Conservation (phyloP, 1,140 invertebrate species). For the Plodia interpunctella region DNA sequence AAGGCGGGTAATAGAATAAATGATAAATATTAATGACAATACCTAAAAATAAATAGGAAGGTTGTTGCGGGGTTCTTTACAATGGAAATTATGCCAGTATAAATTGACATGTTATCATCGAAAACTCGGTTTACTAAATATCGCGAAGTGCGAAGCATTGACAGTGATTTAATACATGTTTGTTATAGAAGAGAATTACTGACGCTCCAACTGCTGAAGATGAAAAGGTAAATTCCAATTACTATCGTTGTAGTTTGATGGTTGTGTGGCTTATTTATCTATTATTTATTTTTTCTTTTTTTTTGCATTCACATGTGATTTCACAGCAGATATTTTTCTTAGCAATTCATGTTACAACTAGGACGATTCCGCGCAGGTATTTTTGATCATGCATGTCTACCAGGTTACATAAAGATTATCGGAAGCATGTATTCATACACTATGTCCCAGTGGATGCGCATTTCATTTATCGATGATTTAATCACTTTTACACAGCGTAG, state of each 20-base stretch:
- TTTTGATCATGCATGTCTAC: constrained; percentile 50
- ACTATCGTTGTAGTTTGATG: constrained; percentile 56
- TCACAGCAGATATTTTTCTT: constrained; percentile 69
- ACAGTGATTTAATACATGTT: constrained; percentile 12
- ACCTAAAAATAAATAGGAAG: no score
- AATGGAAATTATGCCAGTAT: background rate
- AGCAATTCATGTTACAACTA: constrained; percentile 59
- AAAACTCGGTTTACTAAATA: background rate
- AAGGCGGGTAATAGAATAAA: no score
- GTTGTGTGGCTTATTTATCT: constrained; percentile 70
- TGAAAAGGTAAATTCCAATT: constrained; percentile 40
- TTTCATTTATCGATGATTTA: constrained; percentile 50
- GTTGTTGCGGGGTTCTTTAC: no score
- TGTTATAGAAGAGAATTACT: constrained; percentile 32
- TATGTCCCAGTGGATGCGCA: constrained; percentile 57
- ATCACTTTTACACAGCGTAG: background rate
- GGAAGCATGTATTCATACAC: constrained; percentile 34
- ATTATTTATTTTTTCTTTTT: constrained; percentile 69
- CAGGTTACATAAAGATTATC: constrained; percentile 28
- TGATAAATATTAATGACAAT: no score
- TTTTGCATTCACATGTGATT: constrained; percentile 76
- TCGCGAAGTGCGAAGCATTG: constrained; percentile 6
- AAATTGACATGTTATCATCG: background rate
- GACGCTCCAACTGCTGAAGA: constrained; percentile 18
- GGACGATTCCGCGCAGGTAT: constrained; percentile 8